Percentiles rank a stretch among this genome's conserved stretches.
phyloP scores from a whole-genome alignment of 2,797 vertebrate species.

The Onychomys torridus region DNA sequence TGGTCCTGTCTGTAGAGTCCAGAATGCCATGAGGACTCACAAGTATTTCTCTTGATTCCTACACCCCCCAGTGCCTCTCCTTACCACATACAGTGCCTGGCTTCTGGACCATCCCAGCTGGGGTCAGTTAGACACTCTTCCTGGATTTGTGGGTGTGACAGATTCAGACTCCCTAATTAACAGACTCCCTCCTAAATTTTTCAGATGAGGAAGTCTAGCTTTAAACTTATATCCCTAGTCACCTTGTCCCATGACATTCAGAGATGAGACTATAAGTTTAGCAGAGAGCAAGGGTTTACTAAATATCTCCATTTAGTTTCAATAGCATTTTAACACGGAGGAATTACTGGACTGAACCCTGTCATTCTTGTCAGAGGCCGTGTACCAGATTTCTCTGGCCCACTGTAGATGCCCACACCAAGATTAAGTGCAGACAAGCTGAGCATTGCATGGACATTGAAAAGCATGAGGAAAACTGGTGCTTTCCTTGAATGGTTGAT shows the following conservation, averaged over 20 bases:
- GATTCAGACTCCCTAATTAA: background rate
- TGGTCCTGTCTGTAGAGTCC: slow-evolving; percentile 66
- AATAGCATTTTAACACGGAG: background rate
- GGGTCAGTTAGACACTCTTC: background rate
- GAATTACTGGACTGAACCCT: background rate
- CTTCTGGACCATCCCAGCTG: background rate
- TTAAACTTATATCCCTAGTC: background rate
- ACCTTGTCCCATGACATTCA: background rate
- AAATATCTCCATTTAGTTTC: background rate
- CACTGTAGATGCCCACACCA: background rate
- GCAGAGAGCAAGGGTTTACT: background rate
- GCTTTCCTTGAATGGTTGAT: slow-evolving; percentile 22
- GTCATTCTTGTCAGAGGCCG: background rate
- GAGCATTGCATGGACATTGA: background rate
- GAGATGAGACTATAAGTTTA: background rate
- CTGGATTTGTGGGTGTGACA: background rate
- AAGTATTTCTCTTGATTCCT: background rate
- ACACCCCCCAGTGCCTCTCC: background rate
- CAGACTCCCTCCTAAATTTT: background rate
- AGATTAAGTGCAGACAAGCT: background rate
- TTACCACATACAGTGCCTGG: background rate
- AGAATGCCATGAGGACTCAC: slow-evolving; percentile 73
- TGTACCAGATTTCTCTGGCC: background rate
- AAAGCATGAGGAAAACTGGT: slow-evolving; percentile 9
- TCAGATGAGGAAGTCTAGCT: background rate